phyloP scores from a whole-genome alignment of 2,113 vertebrate genomes.

The Brachypodius melanocephalos region DNA sequence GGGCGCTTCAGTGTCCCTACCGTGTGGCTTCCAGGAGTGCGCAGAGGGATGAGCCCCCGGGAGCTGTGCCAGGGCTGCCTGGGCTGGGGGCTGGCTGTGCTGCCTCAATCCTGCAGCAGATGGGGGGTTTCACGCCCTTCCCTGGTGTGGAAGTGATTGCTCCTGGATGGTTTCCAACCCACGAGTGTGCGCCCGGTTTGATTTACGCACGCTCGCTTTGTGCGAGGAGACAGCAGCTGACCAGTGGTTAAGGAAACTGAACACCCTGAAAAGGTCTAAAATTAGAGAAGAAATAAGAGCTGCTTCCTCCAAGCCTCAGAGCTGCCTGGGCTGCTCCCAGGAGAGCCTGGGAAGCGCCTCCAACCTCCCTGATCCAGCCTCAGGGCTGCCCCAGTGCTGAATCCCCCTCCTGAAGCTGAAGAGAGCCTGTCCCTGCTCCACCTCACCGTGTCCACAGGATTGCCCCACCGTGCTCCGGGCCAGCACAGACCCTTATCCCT shows the following conservation, averaged over 20 bases:
- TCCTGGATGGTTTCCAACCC: neutral
- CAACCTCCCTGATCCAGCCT: neutral
- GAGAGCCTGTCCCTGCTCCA: neutral
- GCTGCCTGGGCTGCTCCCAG: neutral
- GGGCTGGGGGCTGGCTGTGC: neutral
- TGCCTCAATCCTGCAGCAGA: neutral
- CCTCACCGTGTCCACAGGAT: rapidly evolving
- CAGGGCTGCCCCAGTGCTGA: rapidly evolving
- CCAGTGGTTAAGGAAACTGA: neutral
- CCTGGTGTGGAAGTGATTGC: neutral
- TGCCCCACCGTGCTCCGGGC: rapidly evolving
- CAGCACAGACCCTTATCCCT: neutral
- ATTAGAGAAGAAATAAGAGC: slow-evolving; percentile 16
- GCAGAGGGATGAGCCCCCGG: rapidly evolving
- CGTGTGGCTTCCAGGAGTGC: neutral
- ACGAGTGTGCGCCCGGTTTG: neutral
- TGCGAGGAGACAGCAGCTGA: slow-evolving; percentile 26
- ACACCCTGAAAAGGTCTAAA: neutral
- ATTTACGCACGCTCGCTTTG: neutral
- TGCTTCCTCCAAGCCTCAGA: neutral
- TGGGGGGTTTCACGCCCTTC: slow-evolving; percentile 35
- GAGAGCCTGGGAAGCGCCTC: neutral
- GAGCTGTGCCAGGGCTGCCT: neutral
- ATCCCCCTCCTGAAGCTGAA: neutral
- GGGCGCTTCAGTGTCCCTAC: rapidly evolving